These are phyloP conservation scores for Lonchura striata DNA, from an alignment of 2,113 vertebrate species.

Conservation along the genomic window DNA sequence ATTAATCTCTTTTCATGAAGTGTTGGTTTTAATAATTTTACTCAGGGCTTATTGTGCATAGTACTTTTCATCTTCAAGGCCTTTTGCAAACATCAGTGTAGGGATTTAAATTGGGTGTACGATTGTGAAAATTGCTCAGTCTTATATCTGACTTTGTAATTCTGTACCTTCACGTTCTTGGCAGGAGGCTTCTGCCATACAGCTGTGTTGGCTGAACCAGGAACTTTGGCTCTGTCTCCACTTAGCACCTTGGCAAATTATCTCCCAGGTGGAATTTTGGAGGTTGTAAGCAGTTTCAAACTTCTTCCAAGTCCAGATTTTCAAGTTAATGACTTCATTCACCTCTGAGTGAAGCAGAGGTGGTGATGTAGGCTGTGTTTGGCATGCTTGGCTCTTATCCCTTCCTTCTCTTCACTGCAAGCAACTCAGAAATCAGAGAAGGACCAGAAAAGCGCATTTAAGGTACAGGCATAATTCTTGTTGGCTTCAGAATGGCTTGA, in stretches of 20 bases:
- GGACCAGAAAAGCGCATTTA: background rate
- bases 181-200: constrained; percentile 29
- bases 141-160: constrained; percentile 26
- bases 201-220: constrained; percentile 40
- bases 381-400: background rate
- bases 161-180: background rate
- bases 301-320: constrained; percentile 37
- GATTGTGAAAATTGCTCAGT: background rate
- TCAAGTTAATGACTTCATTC: constrained; percentile 52
- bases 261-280: constrained; percentile 52
- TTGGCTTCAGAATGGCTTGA: background rate
- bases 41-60: background rate
- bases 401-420: background rate
- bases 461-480: background rate
- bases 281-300: constrained; percentile 34
- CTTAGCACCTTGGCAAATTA: constrained; percentile 54
- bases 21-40: constrained; percentile 54
- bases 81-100: background rate
- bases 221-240: constrained; percentile 46
- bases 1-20: constrained; percentile 55
- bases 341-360: background rate
- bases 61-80: constrained; percentile 37
- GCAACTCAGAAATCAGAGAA: background rate
- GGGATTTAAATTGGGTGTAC: background rate
- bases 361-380: background rate